These are phyloP conservation scores for Bothrops alternatus DNA, from an alignment of 2,797 vertebrate species.

Conservation along the genomic window DNA sequence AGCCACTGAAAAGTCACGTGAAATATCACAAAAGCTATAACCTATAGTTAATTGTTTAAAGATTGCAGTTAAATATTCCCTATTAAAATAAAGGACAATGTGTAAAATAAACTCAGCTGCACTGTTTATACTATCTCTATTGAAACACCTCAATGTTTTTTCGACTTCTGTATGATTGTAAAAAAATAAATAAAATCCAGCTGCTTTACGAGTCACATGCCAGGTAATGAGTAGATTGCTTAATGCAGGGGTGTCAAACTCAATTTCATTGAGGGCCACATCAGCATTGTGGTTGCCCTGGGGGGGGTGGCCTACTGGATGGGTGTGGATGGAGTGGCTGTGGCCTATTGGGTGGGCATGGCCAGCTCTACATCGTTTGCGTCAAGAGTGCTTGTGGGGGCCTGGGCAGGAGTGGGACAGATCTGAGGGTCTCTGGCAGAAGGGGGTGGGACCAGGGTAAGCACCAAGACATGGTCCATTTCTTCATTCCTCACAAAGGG, in stretches of 20 bases:
- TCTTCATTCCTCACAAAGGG: too few relatives aligned
- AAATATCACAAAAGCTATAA: background rate
- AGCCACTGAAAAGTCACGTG: background rate
- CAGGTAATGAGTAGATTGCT: background rate
- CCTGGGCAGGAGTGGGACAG: too few relatives aligned
- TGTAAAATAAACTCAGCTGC: background rate
- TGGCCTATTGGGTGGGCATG: too few relatives aligned
- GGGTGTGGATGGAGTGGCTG: too few relatives aligned
- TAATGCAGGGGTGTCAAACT: background rate
- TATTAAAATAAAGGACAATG: background rate
- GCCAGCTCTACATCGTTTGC: too few relatives aligned
- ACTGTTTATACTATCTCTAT: background rate
- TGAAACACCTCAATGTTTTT: background rate
- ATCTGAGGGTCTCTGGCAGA: too few relatives aligned
- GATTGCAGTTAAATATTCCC: background rate
- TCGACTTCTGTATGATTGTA: background rate
- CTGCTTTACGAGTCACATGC: background rate
- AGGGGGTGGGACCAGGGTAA: too few relatives aligned
- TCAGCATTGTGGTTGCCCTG: too few relatives aligned
- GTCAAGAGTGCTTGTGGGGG: too few relatives aligned
- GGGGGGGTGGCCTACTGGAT: too few relatives aligned
- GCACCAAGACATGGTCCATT: too few relatives aligned
- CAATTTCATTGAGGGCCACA: too few relatives aligned
- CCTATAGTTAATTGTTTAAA: background rate
- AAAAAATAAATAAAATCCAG: background rate